Base-by-base conservation (phyloP, 2,797 vertebrate species). In the Hephaestus fuliginosus region DNA sequence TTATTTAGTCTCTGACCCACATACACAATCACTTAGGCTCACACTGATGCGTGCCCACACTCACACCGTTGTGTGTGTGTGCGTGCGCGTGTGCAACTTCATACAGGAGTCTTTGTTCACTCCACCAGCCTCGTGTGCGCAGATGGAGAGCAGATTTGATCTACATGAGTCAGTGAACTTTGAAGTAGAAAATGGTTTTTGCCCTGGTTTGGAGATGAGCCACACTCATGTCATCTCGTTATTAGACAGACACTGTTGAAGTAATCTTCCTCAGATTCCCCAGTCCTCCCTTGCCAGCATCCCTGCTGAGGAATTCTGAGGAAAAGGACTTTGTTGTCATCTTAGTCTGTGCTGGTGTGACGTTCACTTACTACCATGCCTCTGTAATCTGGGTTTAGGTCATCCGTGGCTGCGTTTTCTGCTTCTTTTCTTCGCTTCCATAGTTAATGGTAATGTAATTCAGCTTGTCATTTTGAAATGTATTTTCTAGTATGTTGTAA, bases 101-200 rank as follows among this genome's bases (percentile, higher is more conserved):
- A 85, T 78, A 90, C 87, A 88, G 82, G 57, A 75, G 60, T 63
- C 86, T 92, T 91, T 93, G 89, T 92, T 92, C 72, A 3, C 67
- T 60, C 55, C 48, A 60, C 25, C 44, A 0, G 5, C 56, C 48
- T 13, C 33, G 72, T 79, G 39, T 28, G 5, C 1, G 28, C 17
- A 33, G 63, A 72, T 69, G 30, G 69, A 84, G 74, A 87, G 88
- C 87, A 80, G 86, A 89, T 92, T 89, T 82, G 81, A 88, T 74
- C 57, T 58, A 58, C 74, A 51, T 75, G 85, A 90, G 78, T 88
- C 89, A n/a, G 74, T 82, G 71, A 78, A 89, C 87, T 92, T 92
- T 89, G 82, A 91, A 78, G 85, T 86, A 66, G 80, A 85, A 87
- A 86, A 87, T 84, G 39, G 2, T 84, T 90, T 91, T 92, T 86